A percentile compares a stretch with the other conserved stretches of the same genome.
These are phyloP conservation scores for Arnoldichthys spilopterus DNA, from an alignment of 2,797 vertebrate species.

Conservation along the genomic window DNA sequence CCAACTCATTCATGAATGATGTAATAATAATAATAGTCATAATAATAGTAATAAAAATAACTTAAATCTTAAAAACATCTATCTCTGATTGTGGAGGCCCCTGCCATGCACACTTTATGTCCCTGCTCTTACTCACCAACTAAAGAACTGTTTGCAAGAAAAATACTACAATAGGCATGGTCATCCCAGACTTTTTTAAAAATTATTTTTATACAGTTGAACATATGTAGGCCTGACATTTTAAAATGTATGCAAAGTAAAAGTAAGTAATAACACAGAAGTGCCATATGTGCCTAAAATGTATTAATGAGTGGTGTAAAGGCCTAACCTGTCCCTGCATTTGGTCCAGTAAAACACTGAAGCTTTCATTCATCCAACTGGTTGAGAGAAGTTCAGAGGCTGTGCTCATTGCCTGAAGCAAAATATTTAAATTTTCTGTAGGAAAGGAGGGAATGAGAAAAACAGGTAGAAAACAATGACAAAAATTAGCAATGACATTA, in stretches of 20 bases:
- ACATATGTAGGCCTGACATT: no score
- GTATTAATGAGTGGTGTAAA: neutral
- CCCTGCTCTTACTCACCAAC: neutral
- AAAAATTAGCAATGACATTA: conserved; percentile 60
- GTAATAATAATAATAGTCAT: no score
- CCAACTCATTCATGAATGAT: neutral
- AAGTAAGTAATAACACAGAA: no score
- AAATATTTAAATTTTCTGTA: conserved; percentile 69
- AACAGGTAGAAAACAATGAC: conserved; percentile 40
- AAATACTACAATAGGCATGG: no score
- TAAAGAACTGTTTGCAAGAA: neutral
- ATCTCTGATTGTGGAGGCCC: neutral
- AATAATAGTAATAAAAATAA: neutral
- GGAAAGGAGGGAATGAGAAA: conserved; percentile 59
- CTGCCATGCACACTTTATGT: neutral
- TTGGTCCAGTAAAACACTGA: conserved; percentile 51
- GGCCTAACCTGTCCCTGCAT: conserved; percentile 70
- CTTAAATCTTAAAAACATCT: neutral
- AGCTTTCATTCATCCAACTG: conserved; percentile 59
- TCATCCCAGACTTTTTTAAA: no score
- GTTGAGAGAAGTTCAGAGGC: conserved; percentile 60
- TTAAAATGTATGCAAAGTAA: no score
- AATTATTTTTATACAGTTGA: no score
- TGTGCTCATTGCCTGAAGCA: conserved; percentile 63
- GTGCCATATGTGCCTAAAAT: no score